Evolutionary conservation across 2,888 invertebrate genomes (phyloP), one percentile per base, ranked within the genome.

Genomic region (Tachystola acroxantha): DNA sequence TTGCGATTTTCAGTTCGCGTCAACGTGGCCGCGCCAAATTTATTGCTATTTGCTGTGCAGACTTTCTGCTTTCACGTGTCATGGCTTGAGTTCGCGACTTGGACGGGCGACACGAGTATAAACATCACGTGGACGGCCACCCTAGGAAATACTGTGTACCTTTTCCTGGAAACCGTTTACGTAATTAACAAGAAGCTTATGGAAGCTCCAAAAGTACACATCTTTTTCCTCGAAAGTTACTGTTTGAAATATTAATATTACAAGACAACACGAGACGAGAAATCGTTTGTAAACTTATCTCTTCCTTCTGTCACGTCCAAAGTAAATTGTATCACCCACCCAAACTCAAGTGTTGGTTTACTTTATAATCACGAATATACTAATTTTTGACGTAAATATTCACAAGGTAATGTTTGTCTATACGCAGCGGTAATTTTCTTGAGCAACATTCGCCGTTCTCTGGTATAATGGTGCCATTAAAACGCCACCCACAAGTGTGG

Each of bases 401-500:
- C 9, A 25, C 32, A 9, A 59, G 58, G 64, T 58, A 63, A 49
- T 61, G 59, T 66, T 64, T 63, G 60, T 63, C 63, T 68, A 59
- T 63, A 68, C 48, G 62, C 63, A 54, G 54, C 63, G 64, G 75
- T 66, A 74, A 78, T 79, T 70, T 73, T 74, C 76, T 82, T 78
- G 64, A 62, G 79, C 75, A 82, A 81, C 72, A 63, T 64, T 71
- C 63, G 62, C 67, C 69, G 62, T 66, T 72, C 71, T 72, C 71
- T 53, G 49, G 55, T 66, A 71, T 81, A 80, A 84, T 80, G 64
- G 74, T 64, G 61, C 73, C 71, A 82, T 82, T 82, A 81, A 81
- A 81, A 78, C 73, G 66, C 77, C 79, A 78, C 84, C 85, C 82
- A 84, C 84, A 71, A 75, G 73, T 72, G 70, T 69, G 61, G 64